These are phyloP conservation scores for Deilephila porcellus DNA, from an alignment of 2,888 invertebrate genomes.

Conservation along the genomic window DNA sequence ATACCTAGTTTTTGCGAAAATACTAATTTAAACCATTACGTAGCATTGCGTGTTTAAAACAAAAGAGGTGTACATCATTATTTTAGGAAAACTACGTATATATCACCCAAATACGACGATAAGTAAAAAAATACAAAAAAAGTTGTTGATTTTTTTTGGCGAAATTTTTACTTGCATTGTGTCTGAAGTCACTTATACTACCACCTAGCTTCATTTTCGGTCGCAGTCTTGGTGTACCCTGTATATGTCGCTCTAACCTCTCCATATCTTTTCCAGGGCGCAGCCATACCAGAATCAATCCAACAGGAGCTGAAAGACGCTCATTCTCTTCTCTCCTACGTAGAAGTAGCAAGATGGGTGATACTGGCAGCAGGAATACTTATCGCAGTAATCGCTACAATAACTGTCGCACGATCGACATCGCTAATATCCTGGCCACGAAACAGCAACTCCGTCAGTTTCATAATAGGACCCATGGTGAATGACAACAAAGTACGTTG, in stretches of 20 bases:
- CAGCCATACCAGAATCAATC: conserved; percentile 63
- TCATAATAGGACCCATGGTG: conserved; percentile 61
- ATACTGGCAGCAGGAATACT: conserved; percentile 63
- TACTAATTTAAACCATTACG: too few relatives aligned
- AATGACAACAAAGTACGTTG: conserved; percentile 62
- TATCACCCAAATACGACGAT: too few relatives aligned
- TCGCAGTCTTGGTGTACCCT: too few relatives aligned
- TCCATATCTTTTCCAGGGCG: conserved; percentile 59
- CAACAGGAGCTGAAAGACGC: conserved; percentile 64
- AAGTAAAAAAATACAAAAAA: too few relatives aligned
- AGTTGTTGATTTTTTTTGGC: too few relatives aligned
- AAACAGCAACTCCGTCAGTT: conserved; percentile 71
- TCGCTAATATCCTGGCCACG: conserved; percentile 58
- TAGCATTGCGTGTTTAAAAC: too few relatives aligned
- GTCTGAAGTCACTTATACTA: too few relatives aligned
- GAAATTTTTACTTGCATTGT: too few relatives aligned
- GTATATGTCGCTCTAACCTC: background rate
- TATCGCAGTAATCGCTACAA: conserved; percentile 46
- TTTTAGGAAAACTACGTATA: too few relatives aligned
- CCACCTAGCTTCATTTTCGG: too few relatives aligned
- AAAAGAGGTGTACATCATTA: too few relatives aligned
- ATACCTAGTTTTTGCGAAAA: too few relatives aligned
- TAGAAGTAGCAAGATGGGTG: conserved; percentile 72
- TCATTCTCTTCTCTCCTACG: conserved; percentile 65
- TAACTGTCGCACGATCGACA: conserved; percentile 52